A percentile compares a stretch with the other conserved stretches of the same genome.
phyloP scores from a whole-genome alignment of 2,888 invertebrate genomes.

The Galerucella nymphaeae region DNA sequence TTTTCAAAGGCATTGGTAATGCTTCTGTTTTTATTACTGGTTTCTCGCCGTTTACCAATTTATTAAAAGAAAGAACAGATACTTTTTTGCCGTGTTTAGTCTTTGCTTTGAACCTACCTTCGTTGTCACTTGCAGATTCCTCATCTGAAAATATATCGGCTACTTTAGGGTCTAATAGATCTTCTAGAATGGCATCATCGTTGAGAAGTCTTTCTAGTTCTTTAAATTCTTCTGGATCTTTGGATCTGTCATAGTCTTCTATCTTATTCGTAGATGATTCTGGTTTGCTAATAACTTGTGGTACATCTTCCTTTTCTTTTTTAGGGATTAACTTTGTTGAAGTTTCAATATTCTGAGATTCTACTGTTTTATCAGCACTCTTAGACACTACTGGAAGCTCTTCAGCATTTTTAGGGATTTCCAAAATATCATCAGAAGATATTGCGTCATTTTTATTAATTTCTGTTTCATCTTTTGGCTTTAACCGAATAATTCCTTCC shows the following conservation, averaged over 20 bases:
- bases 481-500: conserved; percentile 67
- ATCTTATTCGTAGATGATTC: conserved; percentile 3
- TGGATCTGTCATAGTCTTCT: conserved; percentile 12
- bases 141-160: conserved; percentile 63
- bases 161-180: conserved; percentile 55
- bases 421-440: conserved; percentile 18
- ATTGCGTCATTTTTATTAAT: conserved; percentile 36
- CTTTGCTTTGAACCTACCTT: conserved; percentile 61
- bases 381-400: neutral
- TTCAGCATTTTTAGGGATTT: neutral
- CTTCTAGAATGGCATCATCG: conserved; percentile 52
- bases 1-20: conserved; percentile 29
- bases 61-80: conserved; percentile 49
- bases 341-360: neutral
- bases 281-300: conserved; percentile 8
- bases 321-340: neutral
- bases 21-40: conserved; percentile 43
- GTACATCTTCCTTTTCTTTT: conserved; percentile 9
- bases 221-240: conserved; percentile 47
- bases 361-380: neutral
- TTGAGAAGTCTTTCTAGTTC: conserved; percentile 46
- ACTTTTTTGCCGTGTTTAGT: conserved; percentile 41
- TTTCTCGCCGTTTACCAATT: conserved; percentile 49
- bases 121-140: conserved; percentile 63
- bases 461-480: conserved; percentile 50